A percentile compares a stretch with the other conserved stretches of the same genome.
Evolutionary conservation across 2,113 vertebrate species (phyloP).

Genomic region (Melanostigma gelatinosum): DNA sequence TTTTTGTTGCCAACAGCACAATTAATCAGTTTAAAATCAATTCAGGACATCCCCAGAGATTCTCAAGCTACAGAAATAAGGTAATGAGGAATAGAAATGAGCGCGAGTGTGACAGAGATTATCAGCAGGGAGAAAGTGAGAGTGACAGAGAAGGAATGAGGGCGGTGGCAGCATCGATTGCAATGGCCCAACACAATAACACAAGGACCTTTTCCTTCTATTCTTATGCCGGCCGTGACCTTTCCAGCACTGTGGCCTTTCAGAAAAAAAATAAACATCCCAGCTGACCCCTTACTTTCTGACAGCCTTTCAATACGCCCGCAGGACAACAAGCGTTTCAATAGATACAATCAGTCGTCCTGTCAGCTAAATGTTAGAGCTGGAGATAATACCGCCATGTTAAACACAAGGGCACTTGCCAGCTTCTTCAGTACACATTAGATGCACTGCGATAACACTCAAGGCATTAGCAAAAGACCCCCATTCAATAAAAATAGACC

Average conservation of each 20-base stretch:
- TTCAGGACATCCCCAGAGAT: constrained; percentile 12
- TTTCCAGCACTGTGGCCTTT: constrained; percentile 71
- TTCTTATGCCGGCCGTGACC: constrained; percentile 63
- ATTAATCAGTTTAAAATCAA: constrained; percentile 47
- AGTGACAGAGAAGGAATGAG: constrained; percentile 33
- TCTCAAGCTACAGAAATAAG: constrained; percentile 28
- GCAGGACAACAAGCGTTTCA: constrained; percentile 67
- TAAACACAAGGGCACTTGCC: constrained; percentile 50
- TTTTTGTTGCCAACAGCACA: constrained; percentile 10
- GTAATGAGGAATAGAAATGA: constrained; percentile 39
- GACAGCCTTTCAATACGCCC: constrained; percentile 69
- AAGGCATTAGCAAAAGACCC: background rate
- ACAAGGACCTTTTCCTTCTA: constrained; percentile 63
- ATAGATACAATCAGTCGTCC: constrained; percentile 67
- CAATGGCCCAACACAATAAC: constrained; percentile 47
- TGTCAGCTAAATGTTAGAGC: constrained; percentile 54
- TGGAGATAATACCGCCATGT: constrained; percentile 57
- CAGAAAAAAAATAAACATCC: constrained; percentile 44
- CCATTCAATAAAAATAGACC: background rate
- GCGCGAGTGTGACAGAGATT: constrained; percentile 11
- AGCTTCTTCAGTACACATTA: constrained; percentile 33
- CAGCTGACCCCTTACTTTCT: constrained; percentile 57
- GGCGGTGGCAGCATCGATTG: constrained; percentile 61
- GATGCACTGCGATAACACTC: constrained; percentile 31
- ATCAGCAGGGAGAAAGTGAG: constrained; percentile 44